These are phyloP conservation scores for Hyalella azteca DNA, from an alignment of 2,888 invertebrate species.

Conservation along the genomic window DNA sequence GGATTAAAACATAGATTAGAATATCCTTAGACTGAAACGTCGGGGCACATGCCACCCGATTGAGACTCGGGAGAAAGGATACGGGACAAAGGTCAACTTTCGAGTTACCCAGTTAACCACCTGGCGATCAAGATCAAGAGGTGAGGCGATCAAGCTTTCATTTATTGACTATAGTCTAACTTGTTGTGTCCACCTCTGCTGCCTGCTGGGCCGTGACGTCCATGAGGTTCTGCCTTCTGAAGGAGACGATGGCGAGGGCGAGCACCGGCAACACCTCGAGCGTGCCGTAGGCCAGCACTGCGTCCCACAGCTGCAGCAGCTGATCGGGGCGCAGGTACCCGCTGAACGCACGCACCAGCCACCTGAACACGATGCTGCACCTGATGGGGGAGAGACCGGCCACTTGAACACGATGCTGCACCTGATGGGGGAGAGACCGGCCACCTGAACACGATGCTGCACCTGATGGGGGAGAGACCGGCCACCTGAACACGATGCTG, in stretches of 20 bases:
- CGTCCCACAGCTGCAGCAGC: constrained; percentile 89
- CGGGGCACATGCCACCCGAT: no score
- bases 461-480: constrained; percentile 79
- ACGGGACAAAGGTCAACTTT: no score
- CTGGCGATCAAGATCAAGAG: no score
- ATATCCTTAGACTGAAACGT: no score
- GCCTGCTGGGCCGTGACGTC: constrained; percentile 74
- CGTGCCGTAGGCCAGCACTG: constrained; percentile 89
- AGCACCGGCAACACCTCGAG: constrained; percentile 86
- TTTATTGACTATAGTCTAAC: not conserved
- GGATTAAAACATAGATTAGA: no score
- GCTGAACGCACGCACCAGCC: constrained; percentile 95
- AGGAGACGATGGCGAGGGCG: constrained; percentile 82
- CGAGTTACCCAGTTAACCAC: no score
- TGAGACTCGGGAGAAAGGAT: no score
- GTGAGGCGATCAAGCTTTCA: not conserved
- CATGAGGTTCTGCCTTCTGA: constrained; percentile 83
- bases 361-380: constrained; percentile 89
- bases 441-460: constrained; percentile 94
- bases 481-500: constrained; percentile 91
- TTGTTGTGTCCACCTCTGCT: constrained; percentile 69
- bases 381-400: constrained; percentile 83
- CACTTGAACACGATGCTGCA: constrained; percentile 92
- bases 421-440: constrained; percentile 78
- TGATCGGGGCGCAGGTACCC: constrained; percentile 93